These are phyloP conservation scores for Epirrhoe alternata DNA, from an alignment of 2,888 invertebrate species.

Conservation along the genomic window DNA sequence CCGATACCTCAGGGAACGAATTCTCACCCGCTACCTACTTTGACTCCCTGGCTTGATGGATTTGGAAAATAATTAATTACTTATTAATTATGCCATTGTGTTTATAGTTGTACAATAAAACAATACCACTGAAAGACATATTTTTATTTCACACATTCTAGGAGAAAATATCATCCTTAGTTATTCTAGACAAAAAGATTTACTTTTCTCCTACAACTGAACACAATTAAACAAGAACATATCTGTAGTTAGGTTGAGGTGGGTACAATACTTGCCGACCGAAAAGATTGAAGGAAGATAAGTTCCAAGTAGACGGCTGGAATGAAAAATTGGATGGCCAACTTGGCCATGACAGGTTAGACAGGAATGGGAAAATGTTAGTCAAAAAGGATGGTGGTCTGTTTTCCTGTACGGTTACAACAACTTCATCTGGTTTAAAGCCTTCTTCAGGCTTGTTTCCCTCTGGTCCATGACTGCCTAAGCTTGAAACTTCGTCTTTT, in stretches of 20 bases:
- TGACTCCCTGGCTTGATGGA: constrained; percentile 62
- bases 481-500: constrained; percentile 11
- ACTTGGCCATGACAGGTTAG: constrained; percentile 13
- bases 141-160: constrained; percentile 7
- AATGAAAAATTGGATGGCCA: not conserved
- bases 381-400: constrained; percentile 11
- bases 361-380: not conserved
- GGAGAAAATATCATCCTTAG: not conserved
- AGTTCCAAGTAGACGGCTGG: constrained; percentile 15
- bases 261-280: constrained; percentile 19
- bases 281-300: constrained; percentile 23
- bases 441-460: constrained; percentile 17
- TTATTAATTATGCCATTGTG: not conserved
- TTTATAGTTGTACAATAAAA: too few relatives aligned
- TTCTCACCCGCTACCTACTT: constrained; percentile 57
- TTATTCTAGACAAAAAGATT: not conserved
- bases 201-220: not conserved
- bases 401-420: constrained; percentile 3
- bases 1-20: constrained; percentile 6
- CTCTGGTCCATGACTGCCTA: constrained; percentile 9
- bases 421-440: constrained; percentile 21
- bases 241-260: constrained; percentile 18
- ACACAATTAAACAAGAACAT: constrained; percentile 13
- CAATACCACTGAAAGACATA: not conserved
- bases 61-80: constrained; percentile 54